A percentile compares a stretch with the other conserved stretches of the same genome.
Evolutionary conservation across 1,140 invertebrate species (phyloP).

Genomic region (Lordiphosa stackelbergi): DNA sequence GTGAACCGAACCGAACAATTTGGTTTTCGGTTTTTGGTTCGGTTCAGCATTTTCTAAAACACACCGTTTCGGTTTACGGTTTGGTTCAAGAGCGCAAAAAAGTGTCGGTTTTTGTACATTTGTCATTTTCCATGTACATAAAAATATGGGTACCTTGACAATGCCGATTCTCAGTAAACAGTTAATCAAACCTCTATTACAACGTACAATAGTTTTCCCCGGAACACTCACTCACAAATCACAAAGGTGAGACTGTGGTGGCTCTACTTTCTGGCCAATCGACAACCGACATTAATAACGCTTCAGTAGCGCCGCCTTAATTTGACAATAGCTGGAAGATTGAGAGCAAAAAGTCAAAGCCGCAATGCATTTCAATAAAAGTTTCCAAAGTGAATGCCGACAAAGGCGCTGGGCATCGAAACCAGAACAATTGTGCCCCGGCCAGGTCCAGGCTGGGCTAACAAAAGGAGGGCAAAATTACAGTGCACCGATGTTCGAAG

Average conservation of each 20-base stretch:
- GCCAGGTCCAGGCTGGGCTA: constrained; percentile 9
- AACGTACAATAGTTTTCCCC: constrained; percentile 2
- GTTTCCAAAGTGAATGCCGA: constrained; percentile 40
- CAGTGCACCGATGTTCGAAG: constrained; percentile 36
- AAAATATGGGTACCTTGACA: too few relatives aligned
- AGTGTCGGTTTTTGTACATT: too few relatives aligned
- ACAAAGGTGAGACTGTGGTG: constrained; percentile 21
- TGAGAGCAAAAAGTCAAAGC: neutral
- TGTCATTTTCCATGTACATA: too few relatives aligned
- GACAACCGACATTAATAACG: constrained; percentile 58
- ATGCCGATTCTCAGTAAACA: too few relatives aligned
- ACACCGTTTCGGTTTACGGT: too few relatives aligned
- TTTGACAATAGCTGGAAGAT: constrained; percentile 27
- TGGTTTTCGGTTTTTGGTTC: too few relatives aligned
- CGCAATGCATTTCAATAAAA: constrained; percentile 64
- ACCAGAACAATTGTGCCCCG: constrained; percentile 42
- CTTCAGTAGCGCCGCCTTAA: constrained; percentile 47
- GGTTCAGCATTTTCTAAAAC: too few relatives aligned
- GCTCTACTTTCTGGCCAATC: constrained; percentile 2
- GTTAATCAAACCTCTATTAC: too few relatives aligned
- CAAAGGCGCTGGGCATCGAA: constrained; percentile 34
- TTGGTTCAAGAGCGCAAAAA: too few relatives aligned
- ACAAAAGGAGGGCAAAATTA: constrained; percentile 65
- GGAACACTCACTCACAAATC: constrained; percentile 23
- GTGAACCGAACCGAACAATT: too few relatives aligned